Evolutionary conservation across 2,797 vertebrate species (phyloP), one percentile per base, ranked within the genome.

Genomic region (Prunella strophiata): DNA sequence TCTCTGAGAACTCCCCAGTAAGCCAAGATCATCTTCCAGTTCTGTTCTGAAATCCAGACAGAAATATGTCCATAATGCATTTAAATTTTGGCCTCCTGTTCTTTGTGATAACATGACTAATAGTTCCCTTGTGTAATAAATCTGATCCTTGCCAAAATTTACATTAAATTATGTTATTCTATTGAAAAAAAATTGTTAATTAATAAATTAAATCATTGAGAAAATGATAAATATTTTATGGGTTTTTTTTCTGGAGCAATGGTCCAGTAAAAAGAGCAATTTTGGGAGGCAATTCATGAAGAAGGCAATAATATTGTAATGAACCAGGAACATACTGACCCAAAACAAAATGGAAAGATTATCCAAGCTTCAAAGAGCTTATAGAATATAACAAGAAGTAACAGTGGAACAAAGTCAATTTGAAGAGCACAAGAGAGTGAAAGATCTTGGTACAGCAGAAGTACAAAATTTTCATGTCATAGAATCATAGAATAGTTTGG

Each of bases 41-140:
- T 73, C 55, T 80, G 17, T 92, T 91, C 61, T 67, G 61, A 54
- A 91, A 89, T 38, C 4, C 27, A 47, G 19, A 51, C 22, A 36
- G 26, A 29, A 27, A 22, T 27, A 52, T 5, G 1, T 66, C 27
- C 3, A 2, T 40, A 48, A 42, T 0, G 1, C 17, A 20, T 74
- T 80, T 89, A 18, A 71, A 42, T 84, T 51, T 29, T 63, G 15
- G 17, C 6, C 8, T 86, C 13, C 30, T 47, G 27, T 40, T 76
- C 16, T 40, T 36, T 72, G 20, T 75, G 29, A 42, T 66, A 70
- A 23, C 5, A 14, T 0, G 1, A 26, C n/a, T n/a, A 71, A 76
- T 30, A 54, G 68, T 5, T 48, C 32, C 50, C 4, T 2, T 1
- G 3, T 16, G n/a, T 45, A 73, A 83, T 40, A 72, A 78, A 79